Percentiles rank a stretch among this genome's conserved stretches.
phyloP scores from a whole-genome alignment of 2,888 invertebrate genomes.

The Iselma pallidipennis region DNA sequence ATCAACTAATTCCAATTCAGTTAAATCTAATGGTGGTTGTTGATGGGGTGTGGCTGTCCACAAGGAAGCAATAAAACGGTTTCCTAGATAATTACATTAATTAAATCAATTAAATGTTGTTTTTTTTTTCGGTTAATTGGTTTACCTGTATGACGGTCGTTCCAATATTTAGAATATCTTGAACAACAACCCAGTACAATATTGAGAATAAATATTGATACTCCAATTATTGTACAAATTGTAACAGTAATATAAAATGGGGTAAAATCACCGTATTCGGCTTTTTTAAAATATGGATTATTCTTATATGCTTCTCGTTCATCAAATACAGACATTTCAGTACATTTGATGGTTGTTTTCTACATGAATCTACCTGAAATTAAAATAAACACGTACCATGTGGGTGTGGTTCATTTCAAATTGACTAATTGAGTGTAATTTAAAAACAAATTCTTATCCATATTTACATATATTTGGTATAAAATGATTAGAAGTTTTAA shows the following conservation, averaged over 20 bases:
- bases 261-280: conserved; percentile 75
- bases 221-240: conserved; percentile 73
- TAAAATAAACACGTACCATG: not conserved
- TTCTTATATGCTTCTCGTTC: conserved; percentile 65
- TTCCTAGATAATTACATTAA: conserved; percentile 60
- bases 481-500: not conserved
- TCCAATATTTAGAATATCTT: conserved; percentile 79
- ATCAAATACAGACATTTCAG: conserved; percentile 62
- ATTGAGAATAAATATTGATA: conserved; percentile 74
- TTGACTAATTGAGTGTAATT: not conserved
- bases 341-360: conserved; percentile 19
- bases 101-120: too few species aligned
- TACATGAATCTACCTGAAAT: conserved; percentile 7
- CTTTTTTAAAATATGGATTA: conserved; percentile 65
- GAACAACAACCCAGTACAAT: conserved; percentile 82
- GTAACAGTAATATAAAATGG: conserved; percentile 83
- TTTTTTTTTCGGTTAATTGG: not conserved
- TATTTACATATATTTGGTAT: too few species aligned
- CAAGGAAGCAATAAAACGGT: conserved; percentile 81
- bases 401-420: conserved; percentile 3
- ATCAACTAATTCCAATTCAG: conserved; percentile 67
- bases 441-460: too few species aligned
- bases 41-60: conserved; percentile 85
- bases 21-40: conserved; percentile 78
- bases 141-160: conserved; percentile 77